Percentiles rank a stretch among this genome's conserved stretches.
These are phyloP conservation scores for Eufriesea mexicana DNA, from an alignment of 1,140 invertebrate genomes.

Conservation along the genomic window DNA sequence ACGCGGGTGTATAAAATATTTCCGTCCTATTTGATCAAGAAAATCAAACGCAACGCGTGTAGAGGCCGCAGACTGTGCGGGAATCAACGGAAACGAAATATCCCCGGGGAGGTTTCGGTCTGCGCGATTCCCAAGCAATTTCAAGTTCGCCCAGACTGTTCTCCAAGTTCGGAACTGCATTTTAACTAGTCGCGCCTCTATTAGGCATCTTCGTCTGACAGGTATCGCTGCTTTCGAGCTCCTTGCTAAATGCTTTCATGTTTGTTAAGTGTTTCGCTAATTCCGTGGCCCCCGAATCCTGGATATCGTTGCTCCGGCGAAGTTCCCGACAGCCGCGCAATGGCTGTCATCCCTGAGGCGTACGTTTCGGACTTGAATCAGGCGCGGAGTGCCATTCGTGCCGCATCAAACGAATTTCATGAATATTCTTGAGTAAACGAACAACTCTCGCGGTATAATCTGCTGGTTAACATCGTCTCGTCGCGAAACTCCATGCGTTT, in stretches of 20 bases:
- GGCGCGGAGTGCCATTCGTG: neutral
- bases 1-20: too few relatives aligned
- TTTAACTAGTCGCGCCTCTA: slow-evolving; percentile 35
- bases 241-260: slow-evolving; percentile 33
- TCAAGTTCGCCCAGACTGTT: slow-evolving; percentile 17
- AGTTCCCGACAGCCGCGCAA: neutral
- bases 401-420: neutral
- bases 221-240: slow-evolving; percentile 19
- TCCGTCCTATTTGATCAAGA: neutral
- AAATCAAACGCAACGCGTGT: neutral
- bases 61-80: neutral
- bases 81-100: neutral
- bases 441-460: neutral
- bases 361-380: neutral
- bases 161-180: slow-evolving; percentile 24
- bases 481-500: too few relatives aligned
- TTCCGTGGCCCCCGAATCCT: slow-evolving; percentile 2
- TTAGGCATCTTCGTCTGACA: slow-evolving; percentile 5
- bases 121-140: slow-evolving; percentile 26
- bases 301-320: neutral
- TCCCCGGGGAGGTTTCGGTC: neutral
- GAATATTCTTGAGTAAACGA: neutral
- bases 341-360: slow-evolving; percentile 24
- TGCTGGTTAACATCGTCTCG: too few relatives aligned
- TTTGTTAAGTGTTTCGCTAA: slow-evolving; percentile 49